Base-by-base conservation (phyloP, 1,140 invertebrate genomes). In the Drosophila carrolli region DNA sequence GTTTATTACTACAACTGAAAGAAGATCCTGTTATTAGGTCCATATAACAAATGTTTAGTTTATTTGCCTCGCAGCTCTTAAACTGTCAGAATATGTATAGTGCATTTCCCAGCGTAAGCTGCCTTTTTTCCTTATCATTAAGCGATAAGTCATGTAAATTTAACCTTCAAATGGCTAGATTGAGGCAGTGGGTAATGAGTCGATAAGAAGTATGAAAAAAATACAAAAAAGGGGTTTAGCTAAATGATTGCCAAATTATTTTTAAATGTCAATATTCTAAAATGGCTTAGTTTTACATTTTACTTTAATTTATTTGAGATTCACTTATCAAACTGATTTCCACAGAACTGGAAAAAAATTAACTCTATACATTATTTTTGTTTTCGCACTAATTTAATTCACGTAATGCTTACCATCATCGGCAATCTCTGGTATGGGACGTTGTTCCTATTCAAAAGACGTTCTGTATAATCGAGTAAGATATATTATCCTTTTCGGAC, bases 341-440 rank as follows among this genome's bases (percentile, higher is more conserved):
- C 29, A 32, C 29, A 8, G 1, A 7, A 7, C 1, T 16, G 16
- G 0, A 0, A 16, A 16, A 16, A 16, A 16, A 16, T 16, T 16
- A 16, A 16, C 16, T 16, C 16, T 16, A 1, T 16, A 16, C 16
- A 16, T 0, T 16, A 16, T 16, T 16, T 16, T 16, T 16, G 1
- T 16, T 16, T 16, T 16, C 16, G 16, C 16, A 16, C 16, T 16
- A 16, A 6, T 41, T 29, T 13, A 32, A 16, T 32, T 2, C 5
- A 43, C 0, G 19, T 6, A 8, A 10, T 23, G 19, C 78, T 76
- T 66, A 86, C 82, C 95, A 92, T 95, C 81, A 65, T 95, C 94
- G 29, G 92, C 93, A 6, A 95, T 95, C 81, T 94, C 93, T 56
- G 95, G 95, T 76, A 96, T 94, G 3, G 94, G 94, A 55, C 95